A percentile compares a stretch with the other conserved stretches of the same genome.
Evolutionary conservation across 2,888 invertebrate species (phyloP).

Genomic region (Agonopterix arenella): DNA sequence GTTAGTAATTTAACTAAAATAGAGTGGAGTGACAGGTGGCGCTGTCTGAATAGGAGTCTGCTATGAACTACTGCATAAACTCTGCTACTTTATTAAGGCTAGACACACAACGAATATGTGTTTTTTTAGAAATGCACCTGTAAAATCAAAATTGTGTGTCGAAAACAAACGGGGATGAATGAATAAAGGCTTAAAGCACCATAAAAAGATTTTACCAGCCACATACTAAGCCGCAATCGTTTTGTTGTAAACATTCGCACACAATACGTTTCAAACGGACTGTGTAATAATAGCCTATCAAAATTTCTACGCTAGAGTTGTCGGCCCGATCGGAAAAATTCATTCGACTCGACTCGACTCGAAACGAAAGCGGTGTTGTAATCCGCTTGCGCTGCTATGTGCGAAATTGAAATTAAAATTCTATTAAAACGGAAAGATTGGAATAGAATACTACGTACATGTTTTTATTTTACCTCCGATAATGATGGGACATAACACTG

Average conservation of each 20-base stretch:
- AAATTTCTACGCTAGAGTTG: slow-evolving; percentile 63
- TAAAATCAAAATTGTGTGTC: no score
- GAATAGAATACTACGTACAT: slow-evolving; percentile 31
- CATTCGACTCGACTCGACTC: slow-evolving; percentile 40
- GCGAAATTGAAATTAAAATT: slow-evolving; percentile 73
- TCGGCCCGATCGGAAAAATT: slow-evolving; percentile 58
- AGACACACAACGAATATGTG: no score
- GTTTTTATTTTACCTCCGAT: no score
- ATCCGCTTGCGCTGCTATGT: slow-evolving; percentile 54
- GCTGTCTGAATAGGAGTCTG: background rate
- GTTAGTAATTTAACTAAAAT: background rate
- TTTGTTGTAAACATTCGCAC: slow-evolving; percentile 35
- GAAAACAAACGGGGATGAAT: background rate
- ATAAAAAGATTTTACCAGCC: background rate
- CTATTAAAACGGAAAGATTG: slow-evolving; percentile 58
- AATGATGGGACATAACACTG: no score
- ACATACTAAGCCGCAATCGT: background rate
- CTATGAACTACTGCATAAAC: no score
- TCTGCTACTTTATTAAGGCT: no score
- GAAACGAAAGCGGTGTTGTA: slow-evolving; percentile 32
- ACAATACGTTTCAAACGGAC: slow-evolving; percentile 67
- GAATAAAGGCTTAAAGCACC: background rate
- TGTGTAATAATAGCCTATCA: slow-evolving; percentile 68
- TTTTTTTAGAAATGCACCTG: no score
- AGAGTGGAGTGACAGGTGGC: background rate